Base-by-base conservation (phyloP, 64 coral and sea anemone genomes). In the Montipora cactus region DNA sequence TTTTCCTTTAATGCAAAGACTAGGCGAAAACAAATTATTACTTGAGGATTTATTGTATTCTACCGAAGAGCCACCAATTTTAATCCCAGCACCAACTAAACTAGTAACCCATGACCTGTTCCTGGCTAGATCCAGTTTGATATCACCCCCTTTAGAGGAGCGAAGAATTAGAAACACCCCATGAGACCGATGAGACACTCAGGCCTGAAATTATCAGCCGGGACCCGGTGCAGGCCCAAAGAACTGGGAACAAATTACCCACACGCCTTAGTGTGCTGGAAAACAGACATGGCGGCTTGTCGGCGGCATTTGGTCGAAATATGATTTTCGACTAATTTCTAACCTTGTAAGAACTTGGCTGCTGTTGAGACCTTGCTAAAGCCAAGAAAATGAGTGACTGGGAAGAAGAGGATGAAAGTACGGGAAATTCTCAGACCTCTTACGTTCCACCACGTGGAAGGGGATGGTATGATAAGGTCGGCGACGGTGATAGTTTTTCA, bases 341-440 rank as follows among this genome's bases (percentile, higher is more conserved):
- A 64, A 12, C 61, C 11, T 7, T 64, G 14, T 12, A 64, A 64
- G 61, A 7, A 4, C 61, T 12, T 4, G 13, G 14, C 61, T 64
- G 3, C 9, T 12, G 3, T 0, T 64, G 9, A 64, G 14, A 4
- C 3, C 15, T 14, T 12, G 14, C 14, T n/a, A 50, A 15, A 67
- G 51, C 72, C 16, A 37, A n/a, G 20, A 86, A 67, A 51, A 92
- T 92, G 90, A 85, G 80, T 37, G 90, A 92, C 81, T 92, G 90
- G 90, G 90, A 92, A 44, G 90, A 92, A 84, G 7, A 62, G 37
- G 79, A 85, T 1, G 90, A 77, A 49, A 25, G 15, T 22, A 58
- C 45, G 3, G 44, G 72, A 16, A 8, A 47, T 5, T 55, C 70
- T 67, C 14, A 86, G 5, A 74, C 37, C 46, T 28, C 71, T 19